Percentiles rank a stretch among this genome's conserved stretches.
phyloP scores from a whole-genome alignment of 2,797 vertebrate genomes.

The Streptopelia turtur region DNA sequence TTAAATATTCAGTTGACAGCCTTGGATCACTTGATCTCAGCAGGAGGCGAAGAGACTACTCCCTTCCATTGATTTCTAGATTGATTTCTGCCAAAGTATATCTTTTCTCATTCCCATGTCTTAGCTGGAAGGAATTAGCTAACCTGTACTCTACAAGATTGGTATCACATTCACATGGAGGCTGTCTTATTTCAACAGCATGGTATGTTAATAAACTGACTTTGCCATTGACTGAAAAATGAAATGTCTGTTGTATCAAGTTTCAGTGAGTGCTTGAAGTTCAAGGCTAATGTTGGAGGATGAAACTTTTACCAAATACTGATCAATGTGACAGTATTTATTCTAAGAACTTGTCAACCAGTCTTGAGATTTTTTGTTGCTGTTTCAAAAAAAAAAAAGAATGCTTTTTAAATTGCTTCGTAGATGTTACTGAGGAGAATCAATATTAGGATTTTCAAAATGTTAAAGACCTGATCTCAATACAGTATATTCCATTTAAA shows the following conservation, averaged over 20 bases:
- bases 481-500: not conserved
- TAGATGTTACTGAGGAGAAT: not conserved
- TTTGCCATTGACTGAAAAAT: conserved; percentile 37
- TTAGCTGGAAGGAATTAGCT: conserved; percentile 24
- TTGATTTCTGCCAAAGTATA: conserved; percentile 14
- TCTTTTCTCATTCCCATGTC: not conserved
- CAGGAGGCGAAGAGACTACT: not conserved
- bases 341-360: not conserved
- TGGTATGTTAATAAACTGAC: conserved; percentile 43
- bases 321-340: not conserved
- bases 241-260: conserved; percentile 38
- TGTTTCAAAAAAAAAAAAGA: not conserved
- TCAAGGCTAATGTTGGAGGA: not conserved
- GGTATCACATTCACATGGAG: conserved; percentile 12
- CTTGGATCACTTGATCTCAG: not conserved
- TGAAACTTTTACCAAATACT: not conserved
- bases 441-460: not conserved
- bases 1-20: not conserved
- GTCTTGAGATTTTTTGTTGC: not conserved
- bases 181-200: conserved; percentile 49
- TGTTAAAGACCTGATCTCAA: not conserved
- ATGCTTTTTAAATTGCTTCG: not conserved
- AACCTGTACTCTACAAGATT: conserved; percentile 14
- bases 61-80: not conserved
- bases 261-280: conserved; percentile 49